A percentile compares a stretch with the other conserved stretches of the same genome.
Evolutionary conservation across 2,888 invertebrate genomes (phyloP).

Genomic region (Cephus rjabovi): DNA sequence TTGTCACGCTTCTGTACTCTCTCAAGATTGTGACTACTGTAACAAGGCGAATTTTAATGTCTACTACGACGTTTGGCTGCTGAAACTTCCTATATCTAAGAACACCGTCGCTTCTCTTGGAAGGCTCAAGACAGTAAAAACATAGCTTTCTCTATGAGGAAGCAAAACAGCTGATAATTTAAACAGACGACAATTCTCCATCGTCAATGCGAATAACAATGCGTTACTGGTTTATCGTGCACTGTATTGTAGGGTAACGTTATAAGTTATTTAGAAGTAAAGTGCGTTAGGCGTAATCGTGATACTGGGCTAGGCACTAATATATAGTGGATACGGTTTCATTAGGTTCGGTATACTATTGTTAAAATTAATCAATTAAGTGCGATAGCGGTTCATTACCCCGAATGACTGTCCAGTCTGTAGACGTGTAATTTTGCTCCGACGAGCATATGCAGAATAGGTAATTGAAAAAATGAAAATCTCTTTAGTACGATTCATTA

Average conservation of each 20-base stretch:
- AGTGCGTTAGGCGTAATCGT: not conserved
- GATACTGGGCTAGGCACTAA: not conserved
- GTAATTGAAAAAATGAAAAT: not conserved
- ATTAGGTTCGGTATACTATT: not conserved
- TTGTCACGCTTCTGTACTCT: not conserved
- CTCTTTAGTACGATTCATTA: not conserved
- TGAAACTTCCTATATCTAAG: not conserved
- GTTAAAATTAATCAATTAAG: not conserved
- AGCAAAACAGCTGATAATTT: no score
- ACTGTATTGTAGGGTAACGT: not conserved
- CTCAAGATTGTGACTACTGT: not conserved
- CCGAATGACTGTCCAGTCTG: not conserved
- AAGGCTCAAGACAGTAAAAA: not conserved
- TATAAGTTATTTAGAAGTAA: not conserved
- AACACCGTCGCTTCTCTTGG: not conserved
- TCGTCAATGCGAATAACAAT: not conserved
- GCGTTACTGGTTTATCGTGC: not conserved
- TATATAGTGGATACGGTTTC: not conserved
- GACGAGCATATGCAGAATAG: not conserved
- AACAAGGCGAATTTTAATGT: not conserved
- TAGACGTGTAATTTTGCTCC: not conserved
- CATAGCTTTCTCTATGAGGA: no score
- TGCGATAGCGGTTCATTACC: not conserved
- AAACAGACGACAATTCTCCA: not conserved
- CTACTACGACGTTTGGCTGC: not conserved